Percentiles rank a stretch among this genome's conserved stretches.
phyloP scores from a whole-genome alignment of 1,140 invertebrate species.

The Gonatopus flavifemur region DNA sequence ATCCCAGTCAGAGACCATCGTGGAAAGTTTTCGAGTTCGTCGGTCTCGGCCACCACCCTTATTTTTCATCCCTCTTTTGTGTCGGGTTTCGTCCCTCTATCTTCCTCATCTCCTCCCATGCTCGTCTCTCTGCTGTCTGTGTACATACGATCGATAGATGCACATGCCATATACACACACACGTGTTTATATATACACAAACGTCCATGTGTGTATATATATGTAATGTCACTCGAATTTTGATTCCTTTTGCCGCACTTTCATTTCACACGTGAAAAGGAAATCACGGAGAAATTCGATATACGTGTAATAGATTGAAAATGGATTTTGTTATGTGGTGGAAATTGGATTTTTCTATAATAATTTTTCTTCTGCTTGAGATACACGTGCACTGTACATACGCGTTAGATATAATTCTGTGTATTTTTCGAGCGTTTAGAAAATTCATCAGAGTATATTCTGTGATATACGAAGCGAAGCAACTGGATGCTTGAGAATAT shows the following conservation, averaged over 20 bases:
- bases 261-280: no score
- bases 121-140: not conserved
- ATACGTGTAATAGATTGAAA: no score
- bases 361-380: no score
- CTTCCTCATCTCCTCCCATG: conserved; percentile 1
- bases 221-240: not conserved
- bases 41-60: conserved; percentile 14
- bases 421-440: no score
- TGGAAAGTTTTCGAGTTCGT: conserved; percentile 16
- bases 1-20: conserved; percentile 20
- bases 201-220: not conserved
- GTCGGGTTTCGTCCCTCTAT: conserved; percentile 6
- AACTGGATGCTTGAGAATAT: no score
- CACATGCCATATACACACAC: not conserved
- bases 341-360: no score
- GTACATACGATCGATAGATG: not conserved
- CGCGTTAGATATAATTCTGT: no score
- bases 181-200: not conserved
- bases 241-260: not conserved
- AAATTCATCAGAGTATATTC: no score
- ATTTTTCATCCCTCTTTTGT: conserved; percentile 22
- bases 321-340: no score
- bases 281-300: no score
- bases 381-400: no score
- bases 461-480: no score